Evolutionary conservation across 1,140 invertebrate species (phyloP).

Genomic region (Nautilus pompilius): DNA sequence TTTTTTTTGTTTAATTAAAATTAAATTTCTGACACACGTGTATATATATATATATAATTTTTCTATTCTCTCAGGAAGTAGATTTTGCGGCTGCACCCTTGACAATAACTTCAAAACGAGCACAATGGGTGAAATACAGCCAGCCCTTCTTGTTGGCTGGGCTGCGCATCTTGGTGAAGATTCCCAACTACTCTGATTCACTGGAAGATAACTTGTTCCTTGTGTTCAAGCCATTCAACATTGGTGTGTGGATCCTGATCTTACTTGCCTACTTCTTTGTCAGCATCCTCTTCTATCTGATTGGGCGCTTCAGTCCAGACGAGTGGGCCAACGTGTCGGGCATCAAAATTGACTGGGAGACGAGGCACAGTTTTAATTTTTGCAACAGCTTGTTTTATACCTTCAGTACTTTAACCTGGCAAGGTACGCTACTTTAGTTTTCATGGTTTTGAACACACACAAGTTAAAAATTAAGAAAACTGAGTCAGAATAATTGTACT

Average conservation of each 20-base stretch:
- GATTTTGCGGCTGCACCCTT: constrained; percentile 20
- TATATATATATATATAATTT: no score
- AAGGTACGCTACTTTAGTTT: no score
- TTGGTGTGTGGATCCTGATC: constrained; percentile 96
- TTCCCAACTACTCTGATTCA: constrained; percentile 62
- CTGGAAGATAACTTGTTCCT: constrained; percentile 85
- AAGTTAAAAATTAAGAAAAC: no score
- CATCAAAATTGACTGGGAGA: constrained; percentile 14
- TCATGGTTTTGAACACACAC: no score
- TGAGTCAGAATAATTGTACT: no score
- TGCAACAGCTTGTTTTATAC: constrained; percentile 18
- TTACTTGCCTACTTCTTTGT: constrained; percentile 68
- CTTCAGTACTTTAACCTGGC: constrained; percentile 18
- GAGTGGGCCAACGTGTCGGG: constrained; percentile 67
- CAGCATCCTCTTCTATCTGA: constrained; percentile 84
- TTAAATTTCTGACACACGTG: no score
- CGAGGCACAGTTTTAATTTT: constrained; percentile 9
- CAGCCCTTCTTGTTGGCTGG: constrained; percentile 16
- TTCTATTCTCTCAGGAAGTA: constrained; percentile 12
- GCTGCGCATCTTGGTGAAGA: constrained; percentile 16
- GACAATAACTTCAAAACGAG: constrained; percentile 4
- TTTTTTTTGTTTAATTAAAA: no score
- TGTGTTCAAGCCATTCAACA: constrained; percentile 91
- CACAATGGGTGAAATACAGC: constrained; percentile 7
- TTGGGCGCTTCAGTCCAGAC: constrained; percentile 90